Percentiles rank a stretch among this genome's conserved stretches.
phyloP scores from a whole-genome alignment of 2,888 invertebrate species.

The Noctua janthina region DNA sequence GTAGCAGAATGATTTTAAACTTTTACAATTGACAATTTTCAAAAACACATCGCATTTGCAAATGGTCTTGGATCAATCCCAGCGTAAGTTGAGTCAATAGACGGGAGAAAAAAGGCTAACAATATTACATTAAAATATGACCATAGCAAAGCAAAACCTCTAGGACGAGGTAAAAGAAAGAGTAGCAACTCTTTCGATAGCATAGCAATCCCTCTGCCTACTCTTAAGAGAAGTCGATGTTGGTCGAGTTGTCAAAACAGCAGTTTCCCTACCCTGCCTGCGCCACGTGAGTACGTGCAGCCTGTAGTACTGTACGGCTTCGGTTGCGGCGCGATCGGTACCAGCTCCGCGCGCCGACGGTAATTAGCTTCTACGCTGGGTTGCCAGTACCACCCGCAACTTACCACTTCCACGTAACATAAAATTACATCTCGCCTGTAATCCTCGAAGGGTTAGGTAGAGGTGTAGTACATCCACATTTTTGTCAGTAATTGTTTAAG shows the following conservation, averaged over 20 bases:
- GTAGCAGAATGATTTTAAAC: background rate
- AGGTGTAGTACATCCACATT: too few relatives aligned
- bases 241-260: background rate
- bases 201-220: background rate
- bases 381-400: slow-evolving; percentile 31
- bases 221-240: too few relatives aligned
- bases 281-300: slow-evolving; percentile 28
- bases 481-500: background rate
- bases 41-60: background rate
- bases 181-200: background rate
- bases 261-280: slow-evolving; percentile 1
- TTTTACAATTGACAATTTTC: background rate
- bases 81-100: too few relatives aligned
- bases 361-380: slow-evolving; percentile 60
- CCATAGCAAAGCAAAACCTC: background rate
- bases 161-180: background rate
- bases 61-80: too few relatives aligned
- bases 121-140: background rate
- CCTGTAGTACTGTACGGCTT: slow-evolving; percentile 31
- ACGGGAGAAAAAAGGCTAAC: background rate
- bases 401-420: background rate
- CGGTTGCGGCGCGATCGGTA: slow-evolving; percentile 58
- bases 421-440: background rate
- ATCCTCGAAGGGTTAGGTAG: background rate
- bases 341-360: slow-evolving; percentile 53